phyloP scores from a whole-genome alignment of 2,888 invertebrate species.

The Amphipoea lucens region DNA sequence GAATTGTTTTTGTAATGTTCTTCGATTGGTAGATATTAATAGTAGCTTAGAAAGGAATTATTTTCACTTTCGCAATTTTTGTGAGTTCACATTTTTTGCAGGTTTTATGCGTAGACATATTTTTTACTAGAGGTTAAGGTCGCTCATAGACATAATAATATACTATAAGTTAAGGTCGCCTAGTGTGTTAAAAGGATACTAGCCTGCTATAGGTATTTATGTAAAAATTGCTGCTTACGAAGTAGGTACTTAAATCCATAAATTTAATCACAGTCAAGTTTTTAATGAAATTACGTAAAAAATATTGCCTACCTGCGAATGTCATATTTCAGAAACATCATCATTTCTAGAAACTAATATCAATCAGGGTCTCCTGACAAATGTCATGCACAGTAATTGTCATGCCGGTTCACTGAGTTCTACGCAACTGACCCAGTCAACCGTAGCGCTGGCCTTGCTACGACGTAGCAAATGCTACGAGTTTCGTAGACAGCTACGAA shows the following conservation, averaged over 20 bases:
- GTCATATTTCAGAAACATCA: not conserved
- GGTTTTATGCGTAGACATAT: too few species aligned
- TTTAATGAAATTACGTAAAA: too few species aligned
- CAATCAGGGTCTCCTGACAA: conserved; percentile 44
- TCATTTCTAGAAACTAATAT: conserved; percentile 34
- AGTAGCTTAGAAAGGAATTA: not conserved
- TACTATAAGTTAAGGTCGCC: too few species aligned
- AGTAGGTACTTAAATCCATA: too few species aligned
- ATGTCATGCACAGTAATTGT: conserved; percentile 33
- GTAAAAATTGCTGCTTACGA: too few species aligned
- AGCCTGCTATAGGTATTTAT: too few species aligned
- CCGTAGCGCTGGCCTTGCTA: conserved; percentile 62
- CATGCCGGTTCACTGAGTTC: conserved; percentile 49
- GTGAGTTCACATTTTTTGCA: too few species aligned
- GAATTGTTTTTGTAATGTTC: not conserved
- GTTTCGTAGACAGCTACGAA: conserved; percentile 66
- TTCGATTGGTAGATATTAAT: too few species aligned
- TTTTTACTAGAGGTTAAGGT: too few species aligned
- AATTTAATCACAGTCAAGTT: too few species aligned
- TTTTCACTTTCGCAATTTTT: not conserved
- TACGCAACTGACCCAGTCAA: conserved; percentile 49
- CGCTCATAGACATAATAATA: too few species aligned
- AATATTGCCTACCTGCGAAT: not conserved
- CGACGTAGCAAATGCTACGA: conserved; percentile 72
- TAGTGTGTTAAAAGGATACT: too few species aligned